Percentiles rank a stretch among this genome's conserved stretches.
phyloP scores from a whole-genome alignment of 2,797 vertebrate genomes.

The Gymnocypris eckloni region DNA sequence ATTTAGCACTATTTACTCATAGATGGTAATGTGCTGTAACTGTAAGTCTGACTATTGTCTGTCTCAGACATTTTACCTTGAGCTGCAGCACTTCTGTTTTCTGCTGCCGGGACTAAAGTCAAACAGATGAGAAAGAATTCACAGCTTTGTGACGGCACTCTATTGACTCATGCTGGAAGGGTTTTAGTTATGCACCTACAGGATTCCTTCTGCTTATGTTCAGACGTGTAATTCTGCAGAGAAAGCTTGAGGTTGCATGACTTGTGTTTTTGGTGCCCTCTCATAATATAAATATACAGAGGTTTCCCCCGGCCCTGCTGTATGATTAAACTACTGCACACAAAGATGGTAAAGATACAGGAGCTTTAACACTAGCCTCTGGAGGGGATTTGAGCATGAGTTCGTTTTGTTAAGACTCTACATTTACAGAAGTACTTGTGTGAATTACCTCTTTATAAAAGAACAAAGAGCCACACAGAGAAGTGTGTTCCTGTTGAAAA shows the following conservation, averaged over 20 bases:
- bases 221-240: slow-evolving; percentile 27
- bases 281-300: slow-evolving; percentile 19
- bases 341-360: not conserved
- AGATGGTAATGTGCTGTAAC: slow-evolving; percentile 18
- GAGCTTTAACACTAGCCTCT: not conserved
- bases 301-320: slow-evolving; percentile 8
- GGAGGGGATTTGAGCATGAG: slow-evolving; percentile 20
- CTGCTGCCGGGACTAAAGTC: slow-evolving; percentile 27
- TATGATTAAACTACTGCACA: slow-evolving; percentile 28
- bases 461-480: not conserved
- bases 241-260: slow-evolving; percentile 25
- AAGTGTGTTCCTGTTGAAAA: not conserved
- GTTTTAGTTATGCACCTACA: slow-evolving; percentile 32
- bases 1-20: slow-evolving; percentile 21
- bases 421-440: not conserved
- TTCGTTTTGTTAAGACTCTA: slow-evolving; percentile 4
- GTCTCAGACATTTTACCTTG: slow-evolving; percentile 37
- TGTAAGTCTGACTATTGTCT: slow-evolving; percentile 31
- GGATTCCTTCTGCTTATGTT: slow-evolving; percentile 11
- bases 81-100: slow-evolving; percentile 35
- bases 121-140: slow-evolving; percentile 48
- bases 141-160: slow-evolving; percentile 31
- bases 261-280: slow-evolving; percentile 18
- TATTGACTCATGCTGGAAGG: slow-evolving; percentile 33
- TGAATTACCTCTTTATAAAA: slow-evolving; percentile 9